Evolutionary conservation across 2,797 vertebrate species (phyloP).

Genomic region (Pantherophis alleghaniensis): DNA sequence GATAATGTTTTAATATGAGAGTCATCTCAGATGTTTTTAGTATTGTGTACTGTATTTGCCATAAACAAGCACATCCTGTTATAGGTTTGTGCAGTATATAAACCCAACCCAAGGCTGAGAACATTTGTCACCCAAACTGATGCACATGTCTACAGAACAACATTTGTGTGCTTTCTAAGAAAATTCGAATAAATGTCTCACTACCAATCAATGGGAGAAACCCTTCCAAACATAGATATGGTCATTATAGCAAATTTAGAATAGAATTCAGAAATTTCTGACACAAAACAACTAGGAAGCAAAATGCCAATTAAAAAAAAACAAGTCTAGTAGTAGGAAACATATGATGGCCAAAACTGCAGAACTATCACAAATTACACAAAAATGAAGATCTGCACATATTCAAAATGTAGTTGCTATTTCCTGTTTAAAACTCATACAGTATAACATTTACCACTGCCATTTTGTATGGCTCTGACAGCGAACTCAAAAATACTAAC

Average conservation of each 20-base stretch:
- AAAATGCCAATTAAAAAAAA: neutral
- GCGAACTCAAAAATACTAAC: neutral
- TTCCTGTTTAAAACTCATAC: neutral
- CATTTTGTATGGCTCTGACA: neutral
- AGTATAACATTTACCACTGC: neutral
- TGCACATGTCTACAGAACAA: neutral
- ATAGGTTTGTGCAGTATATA: neutral
- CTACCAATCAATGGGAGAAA: neutral
- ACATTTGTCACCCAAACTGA: neutral
- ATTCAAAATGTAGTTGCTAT: neutral
- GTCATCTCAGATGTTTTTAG: neutral
- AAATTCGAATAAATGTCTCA: neutral
- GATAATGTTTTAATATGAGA: neutral
- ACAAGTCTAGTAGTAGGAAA: neutral
- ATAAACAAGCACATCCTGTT: neutral
- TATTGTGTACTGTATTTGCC: neutral
- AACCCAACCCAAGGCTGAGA: neutral
- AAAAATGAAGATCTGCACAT: neutral
- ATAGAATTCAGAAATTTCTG: neutral
- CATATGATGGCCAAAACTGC: neutral
- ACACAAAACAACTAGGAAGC: neutral
- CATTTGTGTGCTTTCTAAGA: neutral
- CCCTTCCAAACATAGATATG: neutral
- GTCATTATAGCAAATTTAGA: neutral
- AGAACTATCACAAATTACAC: neutral